Base-by-base conservation (phyloP, 1,140 invertebrate genomes). In the Megalonaias nervosa region DNA sequence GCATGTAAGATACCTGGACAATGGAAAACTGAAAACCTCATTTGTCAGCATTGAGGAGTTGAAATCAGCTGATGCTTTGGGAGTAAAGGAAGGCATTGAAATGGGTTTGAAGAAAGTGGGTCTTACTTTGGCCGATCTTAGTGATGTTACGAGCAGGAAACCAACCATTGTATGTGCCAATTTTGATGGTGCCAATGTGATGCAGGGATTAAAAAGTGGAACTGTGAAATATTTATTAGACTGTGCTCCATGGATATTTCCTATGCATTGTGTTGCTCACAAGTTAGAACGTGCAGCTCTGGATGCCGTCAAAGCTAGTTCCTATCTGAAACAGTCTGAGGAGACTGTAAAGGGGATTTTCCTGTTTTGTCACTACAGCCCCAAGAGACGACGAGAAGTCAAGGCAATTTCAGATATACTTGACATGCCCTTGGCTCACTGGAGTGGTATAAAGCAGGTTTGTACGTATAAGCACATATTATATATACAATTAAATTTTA, bases 191-290 rank as follows among this genome's bases (percentile, higher is more conserved):
- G 71, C 71, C 31, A 56, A 17, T 65, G 62, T 73, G 15, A 73
- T 55, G 61, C 71, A 65, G 38, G 61, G 71, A 65, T 64, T 55
- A 11, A 73, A 66, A 57, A 66, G 9, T 65, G 71, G 71, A 17
- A 66, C 71, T 16, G 55, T 73, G 61, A 14, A 17, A 55, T 17
- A 56, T 61, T 65, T 66, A 16, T 48, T 73, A 23, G 58, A 66
- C 1, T 48, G 66, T 48, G 62, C 38, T 38, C 61, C 62, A 19
- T 65, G 61, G 2, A 23, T 26, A 15, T n/a, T 66, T 15, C 56
- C 58, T 0, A 60, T 74, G 56, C 72, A 66, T 21, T 74, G 72
- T 66, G 71, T 73, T 55, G 71, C 71, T 19, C 71, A 73, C 60
- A 73, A 65, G 31, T 56, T 73, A 11, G 71, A 73, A 61, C 55